A percentile compares a stretch with the other conserved stretches of the same genome.
Conservation (phyloP, 2,113 vertebrate genomes). For the Theristicus caerulescens region DNA sequence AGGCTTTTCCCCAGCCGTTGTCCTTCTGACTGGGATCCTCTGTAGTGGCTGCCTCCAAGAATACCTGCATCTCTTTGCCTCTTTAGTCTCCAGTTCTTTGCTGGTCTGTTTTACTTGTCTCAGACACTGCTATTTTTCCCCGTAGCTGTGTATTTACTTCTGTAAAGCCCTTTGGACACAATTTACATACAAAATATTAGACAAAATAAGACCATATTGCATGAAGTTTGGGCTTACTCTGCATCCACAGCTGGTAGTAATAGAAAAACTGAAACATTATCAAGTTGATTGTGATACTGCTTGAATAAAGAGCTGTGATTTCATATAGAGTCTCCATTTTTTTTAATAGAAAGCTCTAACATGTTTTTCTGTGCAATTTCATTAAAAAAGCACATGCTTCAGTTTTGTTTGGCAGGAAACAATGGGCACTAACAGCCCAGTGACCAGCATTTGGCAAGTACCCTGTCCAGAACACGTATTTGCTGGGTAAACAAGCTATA, state of each 20-base stretch:
- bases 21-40: not conserved
- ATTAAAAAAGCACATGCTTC: slow-evolving; percentile 32
- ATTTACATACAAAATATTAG: not conserved
- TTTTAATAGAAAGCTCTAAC: not conserved
- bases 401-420: slow-evolving; percentile 54
- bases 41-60: not conserved
- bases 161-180: not conserved
- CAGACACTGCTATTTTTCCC: not conserved
- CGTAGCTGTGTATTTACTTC: not conserved
- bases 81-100: not conserved
- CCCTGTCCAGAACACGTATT: slow-evolving; percentile 15
- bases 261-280: slow-evolving; percentile 43
- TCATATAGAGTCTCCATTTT: not conserved
- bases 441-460: slow-evolving; percentile 35
- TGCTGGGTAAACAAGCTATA: slow-evolving; percentile 38
- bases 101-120: not conserved
- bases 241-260: slow-evolving; percentile 45
- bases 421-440: slow-evolving; percentile 29
- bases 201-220: not conserved
- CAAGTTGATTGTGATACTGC: slow-evolving; percentile 26
- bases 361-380: slow-evolving; percentile 29
- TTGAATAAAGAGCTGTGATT: slow-evolving; percentile 52
- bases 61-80: not conserved
- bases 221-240: not conserved
- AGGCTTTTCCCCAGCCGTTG: not conserved